A percentile compares a stretch with the other conserved stretches of the same genome.
Evolutionary conservation across 2,113 vertebrate genomes (phyloP).

Genomic region (Galeopterus variegatus): DNA sequence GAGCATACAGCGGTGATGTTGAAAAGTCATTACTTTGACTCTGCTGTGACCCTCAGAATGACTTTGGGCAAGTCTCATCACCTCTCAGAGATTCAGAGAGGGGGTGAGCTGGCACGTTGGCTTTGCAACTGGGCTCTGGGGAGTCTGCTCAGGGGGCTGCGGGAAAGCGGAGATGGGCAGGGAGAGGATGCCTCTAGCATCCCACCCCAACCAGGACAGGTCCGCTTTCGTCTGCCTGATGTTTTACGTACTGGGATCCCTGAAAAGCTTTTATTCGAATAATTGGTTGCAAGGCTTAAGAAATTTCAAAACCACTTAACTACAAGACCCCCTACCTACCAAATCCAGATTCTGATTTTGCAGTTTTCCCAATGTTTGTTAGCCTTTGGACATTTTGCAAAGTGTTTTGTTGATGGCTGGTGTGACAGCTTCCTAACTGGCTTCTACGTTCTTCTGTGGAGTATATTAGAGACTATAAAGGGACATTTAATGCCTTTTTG

Average conservation of each 20-base stretch:
- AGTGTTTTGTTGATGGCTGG: slow-evolving; percentile 19
- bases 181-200: background rate
- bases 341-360: slow-evolving; percentile 47
- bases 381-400: slow-evolving; percentile 6
- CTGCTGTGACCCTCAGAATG: fast-evolving
- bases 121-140: background rate
- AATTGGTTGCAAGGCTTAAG: background rate
- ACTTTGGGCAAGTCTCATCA: background rate
- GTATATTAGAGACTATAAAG: background rate
- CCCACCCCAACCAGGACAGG: background rate
- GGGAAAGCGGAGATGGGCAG: background rate
- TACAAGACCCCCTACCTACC: background rate
- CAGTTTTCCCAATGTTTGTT: slow-evolving; percentile 28
- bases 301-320: slow-evolving; percentile 5
- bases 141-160: background rate
- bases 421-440: slow-evolving; percentile 15
- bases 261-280: slow-evolving; percentile 1
- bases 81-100: background rate
- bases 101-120: background rate
- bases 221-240: background rate
- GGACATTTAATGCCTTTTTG: slow-evolving; percentile 29
- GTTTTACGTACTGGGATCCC: background rate
- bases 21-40: background rate
- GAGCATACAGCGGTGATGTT: background rate
- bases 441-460: slow-evolving; percentile 17